These are phyloP conservation scores for Psittacula echo DNA, from an alignment of 2,797 vertebrate genomes.

Conservation along the genomic window DNA sequence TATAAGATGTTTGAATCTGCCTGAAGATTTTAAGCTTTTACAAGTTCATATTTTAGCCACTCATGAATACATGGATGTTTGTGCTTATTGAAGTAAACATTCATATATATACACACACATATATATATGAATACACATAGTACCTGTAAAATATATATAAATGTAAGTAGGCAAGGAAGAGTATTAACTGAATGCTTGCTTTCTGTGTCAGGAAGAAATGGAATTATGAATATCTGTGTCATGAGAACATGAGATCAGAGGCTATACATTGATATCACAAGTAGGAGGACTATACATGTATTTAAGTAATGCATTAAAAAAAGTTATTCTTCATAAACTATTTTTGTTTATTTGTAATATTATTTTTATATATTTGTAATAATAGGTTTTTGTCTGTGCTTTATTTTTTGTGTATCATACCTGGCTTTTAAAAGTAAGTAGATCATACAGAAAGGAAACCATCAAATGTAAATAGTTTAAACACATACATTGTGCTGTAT, in stretches of 20 bases:
- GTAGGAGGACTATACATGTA: neutral
- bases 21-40: neutral
- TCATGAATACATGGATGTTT: neutral
- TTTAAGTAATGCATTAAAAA: neutral
- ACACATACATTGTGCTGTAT: neutral
- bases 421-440: slow-evolving; percentile 1
- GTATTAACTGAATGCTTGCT: neutral
- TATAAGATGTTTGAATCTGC: neutral
- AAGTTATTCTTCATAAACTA: neutral
- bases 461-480: neutral
- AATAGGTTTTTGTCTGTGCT: neutral
- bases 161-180: neutral
- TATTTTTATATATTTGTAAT: neutral
- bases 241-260: neutral
- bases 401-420: neutral
- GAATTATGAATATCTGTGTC: neutral
- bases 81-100: neutral
- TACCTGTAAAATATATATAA: neutral
- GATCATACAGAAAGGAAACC: neutral
- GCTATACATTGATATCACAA: neutral
- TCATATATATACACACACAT: neutral
- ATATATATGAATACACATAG: neutral
- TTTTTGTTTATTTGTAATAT: neutral
- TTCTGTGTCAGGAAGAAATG: neutral
- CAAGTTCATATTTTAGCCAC: neutral